Base-by-base conservation (phyloP, 2,113 vertebrate species). In the Campylorhamphus procurvoides region DNA sequence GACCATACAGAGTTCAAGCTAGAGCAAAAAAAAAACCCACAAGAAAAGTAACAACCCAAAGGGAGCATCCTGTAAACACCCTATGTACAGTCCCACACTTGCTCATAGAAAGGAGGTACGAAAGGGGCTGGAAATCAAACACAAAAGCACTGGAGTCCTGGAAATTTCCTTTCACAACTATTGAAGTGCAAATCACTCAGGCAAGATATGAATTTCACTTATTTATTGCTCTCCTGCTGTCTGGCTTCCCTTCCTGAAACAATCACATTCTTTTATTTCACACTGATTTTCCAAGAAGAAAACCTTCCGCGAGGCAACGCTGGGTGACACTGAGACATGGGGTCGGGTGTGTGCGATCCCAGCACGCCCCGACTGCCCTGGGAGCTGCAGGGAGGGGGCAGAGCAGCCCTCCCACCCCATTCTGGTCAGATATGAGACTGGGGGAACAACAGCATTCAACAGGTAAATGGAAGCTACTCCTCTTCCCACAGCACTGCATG, bases 221-320 rank as follows among this genome's bases (percentile, higher is more conserved):
- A 95, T 97, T 98, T 98, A 98, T 98, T 98, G 98, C 98, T 98
- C 96, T 97, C 97, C 96, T 96, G 98, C 95, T 94, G 95, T 92
- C 97, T 97, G 91, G 94, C 95, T 97, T 95, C 96, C 91, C 94
- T 97, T 96, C 89, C 91, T 29, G 58, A 90, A 95, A 81, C 74
- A 89, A 95, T 94, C 96, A 87, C 77, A 93, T 96, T 97, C 78
- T 93, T 96, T 92, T 63, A 84, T 78, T 96, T 96, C 85, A 96
- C 82, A 67, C 96, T 76, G 22, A 91, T 89, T 97, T 98, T 95
- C 95, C 97, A 96, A 96, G 96, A 97, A 95, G 94, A 95, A 97
- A 97, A 96, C 86, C 69, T 94, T 50, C 89, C 40, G 27, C 39
- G 83, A 97, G 96, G 94, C 92, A 88, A 93, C 31, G 63, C 4